phyloP scores from a whole-genome alignment of 2,888 invertebrate species.

The Meliscaeva auricollis region DNA sequence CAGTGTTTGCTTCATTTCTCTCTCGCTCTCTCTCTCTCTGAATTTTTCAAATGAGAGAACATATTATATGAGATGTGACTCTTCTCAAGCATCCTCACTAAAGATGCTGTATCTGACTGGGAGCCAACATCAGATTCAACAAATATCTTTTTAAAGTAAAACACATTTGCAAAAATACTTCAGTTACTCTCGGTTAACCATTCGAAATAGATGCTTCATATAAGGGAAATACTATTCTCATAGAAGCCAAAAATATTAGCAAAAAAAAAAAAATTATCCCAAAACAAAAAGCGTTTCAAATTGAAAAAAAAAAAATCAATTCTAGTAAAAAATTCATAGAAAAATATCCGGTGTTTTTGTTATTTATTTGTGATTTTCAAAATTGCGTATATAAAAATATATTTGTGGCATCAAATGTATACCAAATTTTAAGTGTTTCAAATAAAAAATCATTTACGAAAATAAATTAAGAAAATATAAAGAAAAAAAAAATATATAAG shows the following conservation, averaged over 20 bases:
- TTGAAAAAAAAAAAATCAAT: background rate
- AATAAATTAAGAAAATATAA: background rate
- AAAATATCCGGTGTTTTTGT: constrained; percentile 13
- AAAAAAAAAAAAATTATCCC: background rate
- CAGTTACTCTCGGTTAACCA: constrained; percentile 72
- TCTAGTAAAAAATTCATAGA: background rate
- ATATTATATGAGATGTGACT: background rate
- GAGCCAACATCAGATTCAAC: constrained; percentile 57
- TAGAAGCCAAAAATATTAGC: constrained; percentile 14
- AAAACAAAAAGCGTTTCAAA: constrained; percentile 18
- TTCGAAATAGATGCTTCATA: constrained; percentile 63
- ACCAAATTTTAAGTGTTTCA: background rate
- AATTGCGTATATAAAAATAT: background rate
- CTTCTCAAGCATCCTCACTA: constrained; percentile 18
- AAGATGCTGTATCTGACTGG: constrained; percentile 45
- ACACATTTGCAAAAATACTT: constrained; percentile 59
- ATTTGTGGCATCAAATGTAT: background rate
- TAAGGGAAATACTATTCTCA: constrained; percentile 25
- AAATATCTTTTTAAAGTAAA: constrained; percentile 72
- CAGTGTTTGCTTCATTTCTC: too few species aligned
- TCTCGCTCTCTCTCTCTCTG: constrained; percentile 10
- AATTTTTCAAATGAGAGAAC: constrained; percentile 4
- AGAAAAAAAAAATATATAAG: background rate
- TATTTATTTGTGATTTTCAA: background rate
- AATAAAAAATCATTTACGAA: background rate